Evolutionary conservation across 2,113 vertebrate species (phyloP), one percentile per base, ranked within the genome.

Genomic region (Synchiropus splendidus): DNA sequence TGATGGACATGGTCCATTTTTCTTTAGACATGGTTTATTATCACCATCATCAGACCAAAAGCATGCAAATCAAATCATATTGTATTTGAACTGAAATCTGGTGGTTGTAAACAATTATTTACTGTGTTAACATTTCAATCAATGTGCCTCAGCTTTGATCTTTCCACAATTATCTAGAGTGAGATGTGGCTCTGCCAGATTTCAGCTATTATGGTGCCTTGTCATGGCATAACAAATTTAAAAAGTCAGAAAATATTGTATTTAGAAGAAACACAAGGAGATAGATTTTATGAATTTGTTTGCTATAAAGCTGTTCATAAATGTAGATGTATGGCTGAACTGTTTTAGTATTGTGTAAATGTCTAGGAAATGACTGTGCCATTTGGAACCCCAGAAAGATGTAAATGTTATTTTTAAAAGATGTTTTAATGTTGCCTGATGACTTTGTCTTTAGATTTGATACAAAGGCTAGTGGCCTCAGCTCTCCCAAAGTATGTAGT

Each of bases 381-480:
- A 86, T 83, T 82, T 81, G 83, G 77, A 80, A 63, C 74, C 79
- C 80, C 73, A 67, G 62, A 67, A 74, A 77, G 81, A 79, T 80
- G 79, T 83, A 76, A 55, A 77, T 73, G 72, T 79, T 81, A 79
- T 74, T 82, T 82, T 85, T 81, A 69, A 83, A 70, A 76, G 74
- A 79, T 82, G 74, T 80, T 84, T 83, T 81, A 77, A 83, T 85
- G 77, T 85, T 85, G 79, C 77, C 82, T 83, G 79, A 81, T 79
- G 66, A 79, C 70, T 85, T 77, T 83, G 80, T 81, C 72, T 86
- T 75, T 81, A 79, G 80, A 85, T 83, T 83, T 84, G 80, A 83
- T 77, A 84, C 80, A 76, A 81, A 83, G 76, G 78, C 77, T 84
- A 80, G 82, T 83, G 80, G 81, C 79, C 84, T 83, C 78, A 79